Evolutionary conservation across 2,888 invertebrate genomes (phyloP), one percentile per base, ranked within the genome.

Genomic region (Drosophila subsilvestris): DNA sequence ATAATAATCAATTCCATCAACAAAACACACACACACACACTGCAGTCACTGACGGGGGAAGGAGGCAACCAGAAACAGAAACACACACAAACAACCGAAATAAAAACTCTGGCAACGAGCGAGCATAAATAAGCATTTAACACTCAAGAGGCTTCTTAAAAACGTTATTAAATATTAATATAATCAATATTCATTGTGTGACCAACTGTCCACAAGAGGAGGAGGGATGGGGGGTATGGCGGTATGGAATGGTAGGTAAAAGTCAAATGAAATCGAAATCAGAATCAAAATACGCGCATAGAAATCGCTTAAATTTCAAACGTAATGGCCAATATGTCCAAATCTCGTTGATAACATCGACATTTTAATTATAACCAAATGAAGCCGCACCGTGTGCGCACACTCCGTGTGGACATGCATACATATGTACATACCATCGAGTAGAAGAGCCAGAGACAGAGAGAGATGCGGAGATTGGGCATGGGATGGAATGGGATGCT

Each of bases 361-460:
- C 90, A 88, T 90, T 88, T 90, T 90, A 90, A 90, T 90, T 90
- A 81, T 90, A 79, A 77, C 79, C 80, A 87, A 87, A 88, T 88
- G 90, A 85, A 88, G 83, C 76, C 86, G 86, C 88, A 32, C 69
- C 10, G 53, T 62, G 53, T 62, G 42, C 37, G 49, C 18, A 47
- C 47, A 47, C 37, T 37, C 37, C 37, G 12, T 3, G 25, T 48
- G 29, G 47, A 56, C 51, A 49, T 27, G 14, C 51, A 51, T 32
- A 22, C 22, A 22, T 22, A 6, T 4, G 1, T 5, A n/a, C n/a
- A n/a, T n/a, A n/a, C n/a, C n/a, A n/a, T 5, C 5, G 25, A 25
- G 25, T 25, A 25, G 25, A 25, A 25, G 25, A 25, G 25, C 5
- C 25, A 3, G 25, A 53, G 37, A 43, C 37, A 42, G 10, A n/a